phyloP scores from a whole-genome alignment of 2,888 invertebrate species.

The Amphipyra berbera region DNA sequence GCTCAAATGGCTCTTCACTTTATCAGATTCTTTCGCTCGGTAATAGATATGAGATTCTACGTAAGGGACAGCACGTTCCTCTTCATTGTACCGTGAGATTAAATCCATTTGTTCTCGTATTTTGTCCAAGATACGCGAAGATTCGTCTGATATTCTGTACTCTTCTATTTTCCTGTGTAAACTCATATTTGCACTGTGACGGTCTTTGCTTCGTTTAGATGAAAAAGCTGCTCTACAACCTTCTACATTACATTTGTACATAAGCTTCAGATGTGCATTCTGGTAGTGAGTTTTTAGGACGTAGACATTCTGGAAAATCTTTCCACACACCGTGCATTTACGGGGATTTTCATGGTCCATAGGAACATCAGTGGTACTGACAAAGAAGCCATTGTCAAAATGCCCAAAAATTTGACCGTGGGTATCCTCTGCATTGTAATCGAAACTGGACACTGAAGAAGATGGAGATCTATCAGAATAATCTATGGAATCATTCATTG shows the following conservation, averaged over 20 bases:
- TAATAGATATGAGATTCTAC: slow-evolving; percentile 88
- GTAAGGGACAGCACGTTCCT: slow-evolving; percentile 90
- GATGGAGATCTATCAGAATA: slow-evolving; percentile 89
- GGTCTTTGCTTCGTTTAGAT: slow-evolving; percentile 97
- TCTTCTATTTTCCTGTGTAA: slow-evolving; percentile 96
- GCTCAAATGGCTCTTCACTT: slow-evolving; percentile 73
- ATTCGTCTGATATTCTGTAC: slow-evolving; percentile 78
- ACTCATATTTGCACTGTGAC: slow-evolving; percentile 97
- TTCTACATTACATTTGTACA: slow-evolving; percentile 98
- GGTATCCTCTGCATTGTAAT: slow-evolving; percentile 90
- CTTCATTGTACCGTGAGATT: slow-evolving; percentile 94
- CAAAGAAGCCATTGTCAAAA: slow-evolving; percentile 93
- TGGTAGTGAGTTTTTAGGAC: slow-evolving; percentile 98
- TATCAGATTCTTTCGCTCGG: slow-evolving; percentile 79
- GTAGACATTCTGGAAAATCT: slow-evolving; percentile 97
- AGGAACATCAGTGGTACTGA: slow-evolving; percentile 94
- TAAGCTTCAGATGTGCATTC: slow-evolving; percentile 97
- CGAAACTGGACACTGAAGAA: slow-evolving; percentile 90
- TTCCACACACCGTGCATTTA: slow-evolving; percentile 97
- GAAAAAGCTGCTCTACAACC: slow-evolving; percentile 98
- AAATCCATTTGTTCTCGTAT: slow-evolving; percentile 94
- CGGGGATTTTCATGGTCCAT: slow-evolving; percentile 97
- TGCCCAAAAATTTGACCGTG: slow-evolving; percentile 92
- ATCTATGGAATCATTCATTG: slow-evolving; percentile 80
- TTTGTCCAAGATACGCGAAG: slow-evolving; percentile 88